Base-by-base conservation (phyloP, 2,888 invertebrate species). In the Drosophila picticornis region DNA sequence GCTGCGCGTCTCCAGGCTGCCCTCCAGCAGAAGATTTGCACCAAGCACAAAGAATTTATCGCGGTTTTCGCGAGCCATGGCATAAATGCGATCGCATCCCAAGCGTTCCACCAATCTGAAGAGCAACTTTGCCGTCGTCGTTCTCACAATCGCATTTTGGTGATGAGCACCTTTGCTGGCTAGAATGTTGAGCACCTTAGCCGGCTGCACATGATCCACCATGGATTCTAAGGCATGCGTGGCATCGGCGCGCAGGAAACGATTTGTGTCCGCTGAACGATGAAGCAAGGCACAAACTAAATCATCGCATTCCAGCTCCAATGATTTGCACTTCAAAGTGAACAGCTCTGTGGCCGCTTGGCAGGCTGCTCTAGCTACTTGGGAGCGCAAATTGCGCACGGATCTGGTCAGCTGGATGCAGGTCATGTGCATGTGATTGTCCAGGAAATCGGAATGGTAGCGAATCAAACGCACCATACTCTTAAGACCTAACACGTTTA, bases 201-300 rank as follows among this genome's bases (percentile, higher is more conserved):
- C 94, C 9, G 96, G 95, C 34, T 96, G 95, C 25, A 97, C 94
- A 72, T 96, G 95, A 67, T 97, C 96, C 68, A 97, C 96, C 95
- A 99, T 96, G 19, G 95, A 94, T 84, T 96, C 96, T 50, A 99
- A 93, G 1, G 98, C 97, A 13, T 95, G 94, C 1, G 87, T 89
- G 4, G 98, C 97, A 93, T 99, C 99, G 40, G 97, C 97, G 29
- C 98, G 95, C 59, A 99, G 95, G 92, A 99, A 99, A 83, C 96
- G 96, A 93, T 98, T 99, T 10, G 98, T 98, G 91, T 99, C 99
- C 0, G 98, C 98, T 58, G 97, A 97, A 72, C 98, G 96, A 82
- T 97, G 96, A 36, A 99, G 94, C 67, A 99, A 94, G 13, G 97
- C 96, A 29, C 95, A 95, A 0, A 96, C 96, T 59, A 98, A 94